Evolutionary conservation across 2,113 vertebrate species (phyloP).

Genomic region (human): GRCh38 chr1:182071501-182072000

Average conservation of each 20-base stretch:
- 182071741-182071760: not conserved
- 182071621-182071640: not conserved
- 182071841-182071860: not conserved
- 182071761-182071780: not conserved
- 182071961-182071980: not conserved
- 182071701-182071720: not conserved
- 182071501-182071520: not conserved
- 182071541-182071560: not conserved
- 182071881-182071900: not conserved
- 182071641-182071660: not conserved
- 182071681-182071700: not conserved
- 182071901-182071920: not conserved
- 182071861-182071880: not conserved
- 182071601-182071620: not conserved
- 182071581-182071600: not conserved
- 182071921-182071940: not conserved
- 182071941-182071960: not conserved
- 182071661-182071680: not conserved
- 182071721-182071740: not conserved
- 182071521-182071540: not conserved
- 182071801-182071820: not conserved
- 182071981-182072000: not conserved
- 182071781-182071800: not conserved
- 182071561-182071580: not conserved
- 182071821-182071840: not conserved